Evolutionary conservation across 2,113 vertebrate species (phyloP).

Genomic region (Ceuthmochares aereus): DNA sequence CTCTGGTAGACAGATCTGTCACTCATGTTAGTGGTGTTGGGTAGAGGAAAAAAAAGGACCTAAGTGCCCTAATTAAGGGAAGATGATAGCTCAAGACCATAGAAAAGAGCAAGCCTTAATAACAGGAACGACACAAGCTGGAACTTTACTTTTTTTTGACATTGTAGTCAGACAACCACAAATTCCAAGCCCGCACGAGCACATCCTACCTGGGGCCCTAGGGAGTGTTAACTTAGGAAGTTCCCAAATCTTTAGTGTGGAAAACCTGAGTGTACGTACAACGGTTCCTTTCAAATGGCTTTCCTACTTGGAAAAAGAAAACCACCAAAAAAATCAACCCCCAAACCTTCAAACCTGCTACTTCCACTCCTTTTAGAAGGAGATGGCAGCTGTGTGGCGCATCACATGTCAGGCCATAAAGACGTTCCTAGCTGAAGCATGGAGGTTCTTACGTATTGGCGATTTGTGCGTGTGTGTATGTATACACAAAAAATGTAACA

Average conservation of each 20-base stretch:
- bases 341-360: background rate
- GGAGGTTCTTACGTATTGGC: background rate
- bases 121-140: background rate
- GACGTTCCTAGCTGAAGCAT: background rate
- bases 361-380: background rate
- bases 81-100: background rate
- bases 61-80: background rate
- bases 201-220: background rate
- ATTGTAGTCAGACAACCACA: background rate
- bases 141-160: background rate
- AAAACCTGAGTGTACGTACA: fast-evolving
- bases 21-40: background rate
- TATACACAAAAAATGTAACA: fast-evolving
- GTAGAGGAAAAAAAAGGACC: background rate
- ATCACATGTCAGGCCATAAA: background rate
- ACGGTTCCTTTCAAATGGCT: background rate
- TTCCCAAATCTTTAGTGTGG: background rate
- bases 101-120: background rate
- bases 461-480: background rate
- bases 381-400: background rate
- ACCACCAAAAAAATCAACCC: fast-evolving
- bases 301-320: background rate
- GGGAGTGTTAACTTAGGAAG: background rate
- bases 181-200: fast-evolving
- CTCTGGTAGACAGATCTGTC: background rate